These are phyloP conservation scores for Neogale vison DNA, from an alignment of 2,113 vertebrate species.

Conservation along the genomic window DNA sequence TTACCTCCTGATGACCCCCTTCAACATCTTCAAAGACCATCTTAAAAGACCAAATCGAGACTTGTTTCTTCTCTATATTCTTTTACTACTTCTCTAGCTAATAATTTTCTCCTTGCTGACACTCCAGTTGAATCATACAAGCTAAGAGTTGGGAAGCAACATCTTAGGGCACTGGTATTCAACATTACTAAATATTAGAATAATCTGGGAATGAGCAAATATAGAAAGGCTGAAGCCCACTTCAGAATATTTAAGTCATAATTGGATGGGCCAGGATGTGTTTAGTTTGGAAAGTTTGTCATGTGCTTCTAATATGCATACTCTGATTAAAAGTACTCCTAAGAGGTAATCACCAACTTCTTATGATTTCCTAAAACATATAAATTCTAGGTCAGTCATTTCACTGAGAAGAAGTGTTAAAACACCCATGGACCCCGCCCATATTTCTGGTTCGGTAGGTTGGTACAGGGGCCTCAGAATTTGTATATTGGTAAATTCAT, in stretches of 20 bases:
- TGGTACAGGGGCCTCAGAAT: not conserved
- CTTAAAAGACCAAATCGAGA: not conserved
- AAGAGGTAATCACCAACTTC: not conserved
- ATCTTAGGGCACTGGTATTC: not conserved
- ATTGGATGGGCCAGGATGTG: not conserved
- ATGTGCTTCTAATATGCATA: not conserved
- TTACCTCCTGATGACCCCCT: not conserved
- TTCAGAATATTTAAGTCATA: not conserved
- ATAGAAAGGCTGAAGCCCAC: not conserved
- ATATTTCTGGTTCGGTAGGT: not conserved
- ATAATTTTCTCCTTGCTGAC: not conserved
- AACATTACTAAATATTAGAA: not conserved
- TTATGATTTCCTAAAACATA: not conserved
- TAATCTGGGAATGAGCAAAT: accelerated
- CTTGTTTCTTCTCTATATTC: not conserved
- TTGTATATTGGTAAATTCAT: not conserved
- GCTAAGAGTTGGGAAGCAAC: not conserved
- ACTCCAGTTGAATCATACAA: not conserved
- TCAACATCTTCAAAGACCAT: not conserved
- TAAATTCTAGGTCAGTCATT: not conserved
- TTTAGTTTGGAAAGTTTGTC: not conserved
- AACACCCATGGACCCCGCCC: not conserved
- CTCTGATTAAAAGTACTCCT: not conserved
- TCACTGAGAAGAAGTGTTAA: not conserved
- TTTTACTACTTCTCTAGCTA: not conserved